A percentile compares a stretch with the other conserved stretches of the same genome.
phyloP scores from a whole-genome alignment of 2,113 vertebrate genomes.

The Anolis sagrei region DNA sequence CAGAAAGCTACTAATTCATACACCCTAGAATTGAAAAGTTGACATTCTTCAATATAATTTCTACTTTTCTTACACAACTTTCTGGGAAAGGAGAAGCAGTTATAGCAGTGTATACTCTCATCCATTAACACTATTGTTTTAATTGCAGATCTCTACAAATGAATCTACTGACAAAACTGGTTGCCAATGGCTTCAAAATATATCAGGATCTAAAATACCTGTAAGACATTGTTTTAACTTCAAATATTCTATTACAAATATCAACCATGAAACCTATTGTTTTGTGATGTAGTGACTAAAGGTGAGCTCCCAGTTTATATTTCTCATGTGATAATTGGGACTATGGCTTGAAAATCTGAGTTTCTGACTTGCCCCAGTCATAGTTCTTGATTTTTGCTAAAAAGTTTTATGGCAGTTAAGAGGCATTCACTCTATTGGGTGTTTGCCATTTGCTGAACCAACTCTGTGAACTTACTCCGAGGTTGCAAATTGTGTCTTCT shows the following conservation, averaged over 20 bases:
- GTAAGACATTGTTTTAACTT: slow-evolving; percentile 78
- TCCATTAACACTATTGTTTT: slow-evolving; percentile 20
- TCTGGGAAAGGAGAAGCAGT: not conserved
- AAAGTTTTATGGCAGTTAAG: not conserved
- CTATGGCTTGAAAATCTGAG: not conserved
- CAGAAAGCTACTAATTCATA: not conserved
- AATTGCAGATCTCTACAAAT: slow-evolving; percentile 86
- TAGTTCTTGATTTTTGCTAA: not conserved
- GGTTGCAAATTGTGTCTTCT: not conserved
- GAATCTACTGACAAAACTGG: slow-evolving; percentile 86
- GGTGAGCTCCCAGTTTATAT: not conserved
- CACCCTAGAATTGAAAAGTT: not conserved
- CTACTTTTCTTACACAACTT: too few species aligned
- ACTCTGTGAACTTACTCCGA: not conserved
- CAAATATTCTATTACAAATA: slow-evolving; percentile 29
- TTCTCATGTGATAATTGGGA: not conserved
- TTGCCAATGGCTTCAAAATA: slow-evolving; percentile 83
- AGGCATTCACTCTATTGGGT: not conserved
- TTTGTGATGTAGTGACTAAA: not conserved
- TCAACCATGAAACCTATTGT: not conserved
- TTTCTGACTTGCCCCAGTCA: not conserved
- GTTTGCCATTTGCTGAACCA: not conserved
- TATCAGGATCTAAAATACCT: slow-evolving; percentile 88
- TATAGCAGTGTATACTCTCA: not conserved
- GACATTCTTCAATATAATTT: not conserved